A percentile compares a stretch with the other conserved stretches of the same genome.
These are phyloP conservation scores for Hephaestus fuliginosus DNA, from an alignment of 2,797 vertebrate species.

Conservation along the genomic window DNA sequence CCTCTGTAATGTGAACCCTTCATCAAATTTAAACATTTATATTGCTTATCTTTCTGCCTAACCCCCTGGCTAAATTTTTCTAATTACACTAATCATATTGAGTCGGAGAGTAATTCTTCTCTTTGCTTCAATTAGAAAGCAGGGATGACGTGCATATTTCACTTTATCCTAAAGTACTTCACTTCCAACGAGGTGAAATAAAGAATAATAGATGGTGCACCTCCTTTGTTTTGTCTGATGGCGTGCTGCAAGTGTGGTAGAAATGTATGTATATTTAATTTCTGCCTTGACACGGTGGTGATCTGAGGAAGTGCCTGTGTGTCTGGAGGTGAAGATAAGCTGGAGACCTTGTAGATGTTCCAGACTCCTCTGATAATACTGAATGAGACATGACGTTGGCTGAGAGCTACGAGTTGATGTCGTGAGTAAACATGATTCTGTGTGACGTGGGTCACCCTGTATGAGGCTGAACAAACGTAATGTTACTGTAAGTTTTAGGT, in stretches of 20 bases:
- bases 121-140: constrained; percentile 74
- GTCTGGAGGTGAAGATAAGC: too few relatives aligned
- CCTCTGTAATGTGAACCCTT: constrained; percentile 83
- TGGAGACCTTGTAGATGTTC: too few relatives aligned
- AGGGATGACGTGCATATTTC: constrained; percentile 67
- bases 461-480: too few relatives aligned
- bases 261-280: too few relatives aligned
- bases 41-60: constrained; percentile 82
- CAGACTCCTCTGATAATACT: too few relatives aligned
- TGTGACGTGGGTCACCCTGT: too few relatives aligned
- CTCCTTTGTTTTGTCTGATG: not conserved
- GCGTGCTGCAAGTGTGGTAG: not conserved
- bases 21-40: constrained; percentile 87
- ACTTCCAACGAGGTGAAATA: constrained; percentile 16
- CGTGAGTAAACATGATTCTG: too few relatives aligned
- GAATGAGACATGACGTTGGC: too few relatives aligned
- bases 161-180: constrained; percentile 52
- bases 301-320: too few relatives aligned
- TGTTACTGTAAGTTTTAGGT: too few relatives aligned
- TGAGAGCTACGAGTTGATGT: too few relatives aligned
- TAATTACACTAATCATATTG: constrained; percentile 83
- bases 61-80: constrained; percentile 73
- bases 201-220: constrained; percentile 26
- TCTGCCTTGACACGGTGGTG: too few relatives aligned
- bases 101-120: constrained; percentile 71